phyloP scores from a whole-genome alignment of 35 echinoderm and acorn worm genomes.

The Eucidaris tribuloides region DNA sequence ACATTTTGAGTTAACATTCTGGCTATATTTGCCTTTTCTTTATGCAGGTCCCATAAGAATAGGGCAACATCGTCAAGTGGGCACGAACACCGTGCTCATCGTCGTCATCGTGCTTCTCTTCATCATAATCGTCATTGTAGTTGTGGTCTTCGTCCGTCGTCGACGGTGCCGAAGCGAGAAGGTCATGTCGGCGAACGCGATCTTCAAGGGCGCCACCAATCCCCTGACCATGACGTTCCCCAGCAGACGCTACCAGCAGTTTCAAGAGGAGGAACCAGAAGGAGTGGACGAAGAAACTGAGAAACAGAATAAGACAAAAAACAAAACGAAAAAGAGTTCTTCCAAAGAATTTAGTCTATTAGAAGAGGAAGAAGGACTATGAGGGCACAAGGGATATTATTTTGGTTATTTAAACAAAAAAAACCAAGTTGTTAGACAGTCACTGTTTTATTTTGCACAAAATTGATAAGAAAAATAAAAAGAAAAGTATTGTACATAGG shows the following conservation, averaged over 20 bases:
- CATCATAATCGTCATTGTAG: slow-evolving; percentile 12
- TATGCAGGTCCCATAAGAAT: neutral
- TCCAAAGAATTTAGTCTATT: no score
- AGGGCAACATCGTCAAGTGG: slow-evolving; percentile 12
- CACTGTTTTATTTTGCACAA: no score
- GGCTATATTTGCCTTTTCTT: neutral
- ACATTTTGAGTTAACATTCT: neutral
- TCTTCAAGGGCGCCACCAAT: neutral
- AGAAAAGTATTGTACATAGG: no score
- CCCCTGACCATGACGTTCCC: neutral
- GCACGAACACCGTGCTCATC: slow-evolving; percentile 3
- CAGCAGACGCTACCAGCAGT: neutral
- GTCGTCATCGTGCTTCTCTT: slow-evolving; percentile 36
- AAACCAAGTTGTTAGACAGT: no score
- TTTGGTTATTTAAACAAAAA: no score
- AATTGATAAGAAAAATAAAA: no score
- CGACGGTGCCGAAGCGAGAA: neutral
- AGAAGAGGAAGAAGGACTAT: no score
- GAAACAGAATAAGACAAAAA: no score
- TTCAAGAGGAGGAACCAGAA: neutral
- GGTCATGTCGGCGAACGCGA: neutral
- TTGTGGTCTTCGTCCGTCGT: neutral
- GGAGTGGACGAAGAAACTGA: no score
- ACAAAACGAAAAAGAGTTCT: no score
- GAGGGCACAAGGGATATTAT: no score